phyloP scores from a whole-genome alignment of 2,113 vertebrate species.

The Anser cygnoides region DNA sequence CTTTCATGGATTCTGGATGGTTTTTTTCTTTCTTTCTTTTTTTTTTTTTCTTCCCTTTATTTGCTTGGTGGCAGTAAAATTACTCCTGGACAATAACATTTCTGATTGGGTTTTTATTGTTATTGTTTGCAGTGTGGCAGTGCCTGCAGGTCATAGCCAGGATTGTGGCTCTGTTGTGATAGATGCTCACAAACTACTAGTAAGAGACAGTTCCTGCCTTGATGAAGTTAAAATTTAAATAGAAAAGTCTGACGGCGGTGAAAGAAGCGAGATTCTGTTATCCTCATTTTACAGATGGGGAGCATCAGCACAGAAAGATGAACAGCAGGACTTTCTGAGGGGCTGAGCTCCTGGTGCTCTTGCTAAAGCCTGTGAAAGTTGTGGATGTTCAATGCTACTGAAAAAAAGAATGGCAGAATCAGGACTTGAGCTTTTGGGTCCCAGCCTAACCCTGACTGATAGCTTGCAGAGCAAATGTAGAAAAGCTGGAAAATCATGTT shows the following conservation, averaged over 20 bases:
- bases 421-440: background rate
- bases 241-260: background rate
- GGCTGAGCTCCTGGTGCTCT: background rate
- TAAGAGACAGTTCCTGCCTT: background rate
- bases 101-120: slow-evolving; percentile 51
- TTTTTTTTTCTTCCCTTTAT: background rate
- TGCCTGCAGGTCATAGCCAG: slow-evolving; percentile 42
- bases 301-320: background rate
- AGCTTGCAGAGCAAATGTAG: background rate
- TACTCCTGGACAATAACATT: slow-evolving; percentile 35
- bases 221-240: slow-evolving; percentile 1
- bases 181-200: slow-evolving; percentile 1
- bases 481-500: background rate
- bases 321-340: background rate
- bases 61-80: slow-evolving; percentile 28
- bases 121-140: slow-evolving; percentile 39
- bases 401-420: background rate
- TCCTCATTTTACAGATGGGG: background rate
- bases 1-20: background rate
- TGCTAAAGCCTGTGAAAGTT: background rate
- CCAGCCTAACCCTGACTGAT: background rate
- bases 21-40: background rate
- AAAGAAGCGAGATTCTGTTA: background rate
- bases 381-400: background rate
- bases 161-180: slow-evolving; percentile 39